phyloP scores from a whole-genome alignment of 2,797 vertebrate genomes.

The Potorous gilbertii region DNA sequence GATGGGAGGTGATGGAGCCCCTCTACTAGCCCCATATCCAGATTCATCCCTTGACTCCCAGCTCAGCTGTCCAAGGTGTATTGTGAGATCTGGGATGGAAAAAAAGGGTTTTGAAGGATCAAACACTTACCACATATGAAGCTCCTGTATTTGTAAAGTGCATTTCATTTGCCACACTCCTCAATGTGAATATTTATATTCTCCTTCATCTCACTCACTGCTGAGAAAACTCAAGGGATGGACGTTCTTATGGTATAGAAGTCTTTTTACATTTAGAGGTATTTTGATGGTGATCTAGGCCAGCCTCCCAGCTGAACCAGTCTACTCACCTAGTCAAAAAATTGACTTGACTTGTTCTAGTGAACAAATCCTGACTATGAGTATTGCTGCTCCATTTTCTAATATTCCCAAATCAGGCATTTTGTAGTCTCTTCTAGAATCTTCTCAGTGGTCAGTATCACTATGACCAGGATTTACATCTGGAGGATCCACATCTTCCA shows the following conservation, averaged over 20 bases:
- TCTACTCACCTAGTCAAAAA: neutral
- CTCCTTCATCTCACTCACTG: neutral
- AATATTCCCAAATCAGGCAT: neutral
- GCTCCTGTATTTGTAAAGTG: constrained; percentile 48
- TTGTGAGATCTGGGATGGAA: neutral
- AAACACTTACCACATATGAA: constrained; percentile 44
- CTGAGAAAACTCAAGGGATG: neutral
- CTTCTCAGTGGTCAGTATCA: neutral
- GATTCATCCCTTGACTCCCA: neutral
- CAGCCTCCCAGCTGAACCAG: neutral
- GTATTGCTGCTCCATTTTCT: neutral
- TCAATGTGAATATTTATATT: neutral
- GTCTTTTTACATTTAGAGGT: neutral
- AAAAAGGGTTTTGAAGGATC: constrained; percentile 53
- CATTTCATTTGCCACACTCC: constrained; percentile 55
- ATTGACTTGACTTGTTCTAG: neutral
- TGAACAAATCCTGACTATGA: neutral
- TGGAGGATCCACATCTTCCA: neutral
- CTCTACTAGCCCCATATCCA: neutral
- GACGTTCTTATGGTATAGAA: neutral
- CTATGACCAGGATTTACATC: neutral
- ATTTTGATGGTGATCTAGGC: neutral
- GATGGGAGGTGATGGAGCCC: neutral
- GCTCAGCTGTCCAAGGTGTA: neutral
- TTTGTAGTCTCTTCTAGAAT: neutral